Conservation (phyloP, 2,113 vertebrate species). For the Xerus inauris region DNA sequence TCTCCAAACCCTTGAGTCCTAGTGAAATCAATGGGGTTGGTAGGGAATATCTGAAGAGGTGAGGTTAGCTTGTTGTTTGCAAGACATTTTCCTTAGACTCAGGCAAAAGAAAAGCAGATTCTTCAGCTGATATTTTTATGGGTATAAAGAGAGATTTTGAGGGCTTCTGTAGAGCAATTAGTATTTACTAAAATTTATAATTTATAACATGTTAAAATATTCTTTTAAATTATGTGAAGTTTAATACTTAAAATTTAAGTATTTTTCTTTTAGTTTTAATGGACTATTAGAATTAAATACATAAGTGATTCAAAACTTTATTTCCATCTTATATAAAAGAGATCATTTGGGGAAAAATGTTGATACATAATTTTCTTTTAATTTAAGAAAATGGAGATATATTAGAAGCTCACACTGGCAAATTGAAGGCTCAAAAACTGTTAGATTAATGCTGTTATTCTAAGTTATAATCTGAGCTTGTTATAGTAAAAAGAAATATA, state of each 20-base stretch:
- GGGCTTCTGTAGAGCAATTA: background rate
- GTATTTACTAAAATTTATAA: background rate
- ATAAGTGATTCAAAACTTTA: background rate
- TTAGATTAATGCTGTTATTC: constrained; percentile 46
- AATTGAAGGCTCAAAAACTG: background rate
- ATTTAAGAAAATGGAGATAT: constrained; percentile 9
- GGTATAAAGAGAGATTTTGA: constrained; percentile 17
- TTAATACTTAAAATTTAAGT: background rate
- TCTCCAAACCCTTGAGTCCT: constrained; percentile 53
- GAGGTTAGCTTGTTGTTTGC: constrained; percentile 42
- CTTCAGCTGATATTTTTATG: background rate
- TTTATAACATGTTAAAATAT: background rate
- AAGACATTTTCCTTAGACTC: constrained; percentile 36
- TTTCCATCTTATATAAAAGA: background rate
- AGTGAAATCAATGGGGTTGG: constrained; percentile 62
- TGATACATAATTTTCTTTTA: background rate
- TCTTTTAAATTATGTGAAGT: background rate
- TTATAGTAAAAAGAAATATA: constrained; percentile 8
- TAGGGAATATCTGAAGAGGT: constrained; percentile 49
- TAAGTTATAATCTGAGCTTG: constrained; percentile 7
- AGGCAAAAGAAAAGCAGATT: constrained; percentile 32
- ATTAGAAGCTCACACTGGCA: background rate
- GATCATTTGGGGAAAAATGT: background rate
- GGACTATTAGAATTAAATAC: background rate
- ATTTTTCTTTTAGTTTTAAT: constrained; percentile 38